Percentiles rank a stretch among this genome's conserved stretches.
Evolutionary conservation across 2,888 invertebrate genomes (phyloP).

Genomic region (Ophion obscuratus): DNA sequence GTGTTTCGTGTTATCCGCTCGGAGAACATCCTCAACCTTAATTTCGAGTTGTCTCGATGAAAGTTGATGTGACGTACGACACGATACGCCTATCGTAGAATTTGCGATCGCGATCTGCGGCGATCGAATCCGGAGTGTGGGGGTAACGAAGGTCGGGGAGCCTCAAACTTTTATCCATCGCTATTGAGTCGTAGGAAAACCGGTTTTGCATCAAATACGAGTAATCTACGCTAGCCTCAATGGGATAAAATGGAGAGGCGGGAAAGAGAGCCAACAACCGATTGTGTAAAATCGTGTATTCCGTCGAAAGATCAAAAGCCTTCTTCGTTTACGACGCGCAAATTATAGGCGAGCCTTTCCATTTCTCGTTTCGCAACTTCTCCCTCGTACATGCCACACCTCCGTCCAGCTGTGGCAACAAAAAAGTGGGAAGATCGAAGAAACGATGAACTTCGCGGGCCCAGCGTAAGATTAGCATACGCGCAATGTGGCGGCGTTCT

Average conservation of each 20-base stretch:
- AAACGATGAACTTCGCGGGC: neutral
- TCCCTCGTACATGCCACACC: slow-evolving; percentile 37
- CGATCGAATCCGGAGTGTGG: neutral
- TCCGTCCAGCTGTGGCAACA: slow-evolving; percentile 19
- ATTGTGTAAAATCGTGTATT: neutral
- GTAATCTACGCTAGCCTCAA: neutral
- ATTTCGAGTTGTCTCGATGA: no score
- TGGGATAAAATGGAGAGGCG: neutral
- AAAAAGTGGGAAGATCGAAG: slow-evolving; percentile 5
- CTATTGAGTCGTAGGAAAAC: neutral
- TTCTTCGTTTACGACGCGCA: slow-evolving; percentile 14
- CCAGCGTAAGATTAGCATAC: neutral
- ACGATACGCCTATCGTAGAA: neutral
- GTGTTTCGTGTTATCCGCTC: no score
- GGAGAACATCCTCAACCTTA: no score
- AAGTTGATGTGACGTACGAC: no score
- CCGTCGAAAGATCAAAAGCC: slow-evolving; percentile 28
- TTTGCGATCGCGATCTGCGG: neutral
- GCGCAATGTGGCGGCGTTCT: neutral
- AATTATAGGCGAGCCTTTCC: slow-evolving; percentile 38
- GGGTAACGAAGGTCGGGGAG: neutral
- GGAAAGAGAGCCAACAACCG: neutral
- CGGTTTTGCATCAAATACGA: slow-evolving; percentile 28
- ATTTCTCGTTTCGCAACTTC: slow-evolving; percentile 33
- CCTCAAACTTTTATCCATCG: neutral